These are phyloP conservation scores for Meliscaeva auricollis DNA, from an alignment of 2,888 invertebrate genomes.

Conservation along the genomic window DNA sequence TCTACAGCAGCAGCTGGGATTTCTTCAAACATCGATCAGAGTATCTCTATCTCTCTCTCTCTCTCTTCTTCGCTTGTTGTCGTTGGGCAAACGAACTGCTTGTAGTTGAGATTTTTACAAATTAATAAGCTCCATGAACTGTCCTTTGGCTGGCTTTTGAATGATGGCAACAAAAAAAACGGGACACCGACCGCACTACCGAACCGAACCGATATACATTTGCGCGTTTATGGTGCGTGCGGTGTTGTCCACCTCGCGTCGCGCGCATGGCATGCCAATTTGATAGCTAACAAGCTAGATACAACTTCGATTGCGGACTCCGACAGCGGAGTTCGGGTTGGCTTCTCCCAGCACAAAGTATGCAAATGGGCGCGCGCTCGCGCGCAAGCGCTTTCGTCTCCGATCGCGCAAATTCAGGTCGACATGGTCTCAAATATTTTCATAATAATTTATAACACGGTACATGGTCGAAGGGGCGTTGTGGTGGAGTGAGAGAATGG, in stretches of 20 bases:
- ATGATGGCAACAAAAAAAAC: slow-evolving; percentile 29
- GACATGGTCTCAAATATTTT: slow-evolving; percentile 76
- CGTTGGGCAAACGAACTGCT: slow-evolving; percentile 64
- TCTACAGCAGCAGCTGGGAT: slow-evolving; percentile 39
- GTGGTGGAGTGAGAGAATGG: slow-evolving; percentile 26
- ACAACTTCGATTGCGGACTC: slow-evolving; percentile 73
- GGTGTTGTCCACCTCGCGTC: slow-evolving; percentile 64
- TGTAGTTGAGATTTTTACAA: slow-evolving; percentile 75
- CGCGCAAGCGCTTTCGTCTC: slow-evolving; percentile 37
- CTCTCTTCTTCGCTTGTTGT: not conserved
- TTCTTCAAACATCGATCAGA: slow-evolving; percentile 53
- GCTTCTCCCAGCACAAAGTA: slow-evolving; percentile 47
- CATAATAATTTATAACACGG: slow-evolving; percentile 75
- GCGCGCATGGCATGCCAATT: slow-evolving; percentile 72
- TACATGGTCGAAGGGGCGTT: slow-evolving; percentile 12
- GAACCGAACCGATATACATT: slow-evolving; percentile 1
- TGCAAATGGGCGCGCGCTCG: slow-evolving; percentile 66
- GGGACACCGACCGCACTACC: slow-evolving; percentile 41
- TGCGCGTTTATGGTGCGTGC: slow-evolving; percentile 66
- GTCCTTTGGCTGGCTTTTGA: slow-evolving; percentile 42
- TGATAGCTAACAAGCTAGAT: slow-evolving; percentile 76
- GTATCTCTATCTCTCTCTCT: no score
- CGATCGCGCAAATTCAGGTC: slow-evolving; percentile 68
- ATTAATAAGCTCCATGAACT: slow-evolving; percentile 74
- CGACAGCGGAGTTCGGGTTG: slow-evolving; percentile 44